phyloP scores from a whole-genome alignment of 2,888 invertebrate species.

The Macrosoma leucophasiata region DNA sequence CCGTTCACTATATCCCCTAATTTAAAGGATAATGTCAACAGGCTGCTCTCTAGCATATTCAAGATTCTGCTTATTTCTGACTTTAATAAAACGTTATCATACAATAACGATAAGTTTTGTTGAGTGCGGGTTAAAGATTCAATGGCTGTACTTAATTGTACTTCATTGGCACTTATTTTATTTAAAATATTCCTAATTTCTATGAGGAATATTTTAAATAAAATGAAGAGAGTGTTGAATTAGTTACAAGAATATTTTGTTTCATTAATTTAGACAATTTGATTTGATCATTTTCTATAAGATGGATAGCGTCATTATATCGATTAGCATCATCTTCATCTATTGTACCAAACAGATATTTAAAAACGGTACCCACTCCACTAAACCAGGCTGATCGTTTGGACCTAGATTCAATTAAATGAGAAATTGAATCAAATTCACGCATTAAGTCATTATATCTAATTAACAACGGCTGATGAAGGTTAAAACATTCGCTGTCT shows the following conservation, averaged over 20 bases:
- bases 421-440: conserved; percentile 11
- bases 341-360: conserved; percentile 28
- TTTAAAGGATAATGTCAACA: conserved; percentile 7
- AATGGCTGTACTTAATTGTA: conserved; percentile 3
- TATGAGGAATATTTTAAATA: no score
- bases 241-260: conserved; percentile 20
- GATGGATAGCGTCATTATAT: conserved; percentile 26
- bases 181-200: conserved; percentile 5
- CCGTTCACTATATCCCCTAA: conserved; percentile 11
- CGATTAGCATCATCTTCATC: conserved; percentile 29
- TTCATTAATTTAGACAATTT: conserved; percentile 18
- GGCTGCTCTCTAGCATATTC: neutral
- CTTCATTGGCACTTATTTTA: conserved; percentile 11
- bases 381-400: conserved; percentile 26
- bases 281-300: conserved; percentile 19
- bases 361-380: conserved; percentile 24
- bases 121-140: conserved; percentile 1
- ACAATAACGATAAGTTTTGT: neutral
- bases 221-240: conserved; percentile 7
- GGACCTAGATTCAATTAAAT: conserved; percentile 2
- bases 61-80: neutral
- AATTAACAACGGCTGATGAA: conserved; percentile 3
- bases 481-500: conserved; percentile 7
- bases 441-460: conserved; percentile 2
- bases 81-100: conserved; percentile 1